These are phyloP conservation scores for Upupa epops DNA, from an alignment of 2,113 vertebrate species.

Conservation along the genomic window DNA sequence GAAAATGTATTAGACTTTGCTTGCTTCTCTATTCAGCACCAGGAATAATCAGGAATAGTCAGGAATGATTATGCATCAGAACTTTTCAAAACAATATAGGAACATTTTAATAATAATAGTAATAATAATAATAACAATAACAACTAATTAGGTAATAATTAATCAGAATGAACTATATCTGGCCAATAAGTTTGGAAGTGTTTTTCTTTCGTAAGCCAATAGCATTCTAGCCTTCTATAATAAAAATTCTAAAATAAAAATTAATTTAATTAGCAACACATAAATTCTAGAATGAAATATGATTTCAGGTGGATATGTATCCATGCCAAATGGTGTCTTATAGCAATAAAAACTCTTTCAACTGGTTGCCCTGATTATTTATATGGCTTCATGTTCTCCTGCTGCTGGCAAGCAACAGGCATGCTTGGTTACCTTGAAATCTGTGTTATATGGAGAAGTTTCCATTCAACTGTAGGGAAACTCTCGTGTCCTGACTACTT, in stretches of 20 bases:
- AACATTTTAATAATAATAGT: too few relatives aligned
- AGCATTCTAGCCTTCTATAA: neutral
- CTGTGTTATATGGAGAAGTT: neutral
- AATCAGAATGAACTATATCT: neutral
- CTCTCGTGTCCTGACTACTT: neutral
- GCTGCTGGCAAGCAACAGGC: neutral
- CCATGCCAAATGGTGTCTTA: constrained; percentile 1
- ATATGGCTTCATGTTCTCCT: neutral
- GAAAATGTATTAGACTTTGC: neutral
- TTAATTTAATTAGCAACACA: constrained; percentile 25
- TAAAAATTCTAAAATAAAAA: too few relatives aligned
- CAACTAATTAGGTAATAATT: constrained; percentile 13
- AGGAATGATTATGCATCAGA: neutral
- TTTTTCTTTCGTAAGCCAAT: constrained; percentile 14
- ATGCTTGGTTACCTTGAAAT: neutral
- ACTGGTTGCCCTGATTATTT: constrained; percentile 1
- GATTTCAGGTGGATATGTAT: neutral
- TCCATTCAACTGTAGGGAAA: neutral
- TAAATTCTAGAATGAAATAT: neutral
- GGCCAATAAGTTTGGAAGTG: neutral
- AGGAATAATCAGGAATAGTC: too few relatives aligned
- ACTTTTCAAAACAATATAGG: neutral
- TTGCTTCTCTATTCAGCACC: neutral
- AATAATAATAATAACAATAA: too few relatives aligned
- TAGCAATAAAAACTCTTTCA: neutral